phyloP scores from a whole-genome alignment of 2,888 invertebrate species.

The Sphecodes monilicornis region DNA sequence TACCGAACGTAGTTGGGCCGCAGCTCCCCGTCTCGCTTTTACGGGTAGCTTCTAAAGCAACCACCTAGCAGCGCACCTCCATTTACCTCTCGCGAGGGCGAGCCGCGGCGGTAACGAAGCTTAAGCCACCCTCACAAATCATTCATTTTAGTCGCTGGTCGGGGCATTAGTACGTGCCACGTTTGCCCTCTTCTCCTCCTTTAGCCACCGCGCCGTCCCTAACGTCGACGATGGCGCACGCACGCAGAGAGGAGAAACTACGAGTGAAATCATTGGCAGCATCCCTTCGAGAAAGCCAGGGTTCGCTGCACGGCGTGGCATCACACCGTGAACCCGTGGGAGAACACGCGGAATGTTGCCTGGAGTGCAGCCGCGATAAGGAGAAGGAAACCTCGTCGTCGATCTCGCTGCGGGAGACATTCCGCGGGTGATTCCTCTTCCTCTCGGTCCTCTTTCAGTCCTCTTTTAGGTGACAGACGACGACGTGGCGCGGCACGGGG shows the following conservation, averaged over 20 bases:
- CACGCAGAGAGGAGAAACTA: neutral
- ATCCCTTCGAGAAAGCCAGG: conserved; percentile 13
- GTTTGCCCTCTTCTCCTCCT: conserved; percentile 21
- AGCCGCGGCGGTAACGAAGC: conserved; percentile 76
- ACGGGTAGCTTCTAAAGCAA: conserved; percentile 31
- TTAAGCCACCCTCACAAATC: conserved; percentile 79
- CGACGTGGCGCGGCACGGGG: neutral
- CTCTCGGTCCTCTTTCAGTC: conserved; percentile 17
- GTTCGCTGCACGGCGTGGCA: neutral
- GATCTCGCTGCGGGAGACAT: conserved; percentile 48
- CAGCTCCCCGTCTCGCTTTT: neutral
- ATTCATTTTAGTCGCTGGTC: conserved; percentile 75
- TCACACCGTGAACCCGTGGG: conserved; percentile 1
- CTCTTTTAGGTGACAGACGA: conserved; percentile 29
- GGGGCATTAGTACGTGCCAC: conserved; percentile 60
- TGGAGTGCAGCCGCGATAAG: conserved; percentile 38
- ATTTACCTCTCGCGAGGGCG: conserved; percentile 64
- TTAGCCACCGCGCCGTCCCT: neutral
- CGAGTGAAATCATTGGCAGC: conserved; percentile 36
- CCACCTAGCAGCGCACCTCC: conserved; percentile 41
- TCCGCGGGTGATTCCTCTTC: conserved; percentile 41
- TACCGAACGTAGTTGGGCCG: neutral
- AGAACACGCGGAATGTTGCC: conserved; percentile 27
- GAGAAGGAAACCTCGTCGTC: conserved; percentile 31
- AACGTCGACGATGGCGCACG: neutral